Base-by-base conservation (phyloP, 2,888 invertebrate genomes). In the Cerceris rybyensis region DNA sequence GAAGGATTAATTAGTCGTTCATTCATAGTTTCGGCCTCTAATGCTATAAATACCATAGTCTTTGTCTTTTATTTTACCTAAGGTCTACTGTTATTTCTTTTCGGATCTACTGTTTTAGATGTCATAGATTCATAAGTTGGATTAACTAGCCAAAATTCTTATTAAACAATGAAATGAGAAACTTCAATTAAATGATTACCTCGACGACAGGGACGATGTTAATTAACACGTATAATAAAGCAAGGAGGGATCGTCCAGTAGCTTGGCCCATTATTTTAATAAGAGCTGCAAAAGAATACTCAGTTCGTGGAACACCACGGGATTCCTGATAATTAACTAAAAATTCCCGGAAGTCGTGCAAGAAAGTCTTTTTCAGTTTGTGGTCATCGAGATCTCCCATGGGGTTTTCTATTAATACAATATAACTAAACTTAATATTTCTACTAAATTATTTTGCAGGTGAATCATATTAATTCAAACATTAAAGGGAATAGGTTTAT, bases 261-360 rank as follows among this genome's bases (percentile, higher is more conserved):
- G 87, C 85, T 67, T 89, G 90, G 16, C 88, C 90, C 88, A 92
- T 89, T 43, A 89, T 77, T 65, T 78, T 84, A 14, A 92, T 86
- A 28, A 92, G 80, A 9, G 88, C 78, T 4, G 85, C 81, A 65
- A 89, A 92, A 0, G 89, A 85, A 76, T 91, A 91, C 64, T 91
- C 90, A 1, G 83, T 86, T 17, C 83, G 80, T 4, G 91, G 86
- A n/a, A 81, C 87, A 7, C 90, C 91, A 14, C 78, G 84, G 8
- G 80, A 78, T 73, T 88, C 90, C 75, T 92, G 92, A 84, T 90
- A 91, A 69, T 88, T 87, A 0, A 88, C 89, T 65, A 92, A 81
- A 60, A 86, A 87, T 28, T 88, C 88, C 13, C 89, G 88, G 39
- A 89, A 55, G 39, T 80, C 85, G 5, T 69, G 49, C 39, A 79